Conservation (phyloP, 2,113 vertebrate species). For the Petaurus breviceps region DNA sequence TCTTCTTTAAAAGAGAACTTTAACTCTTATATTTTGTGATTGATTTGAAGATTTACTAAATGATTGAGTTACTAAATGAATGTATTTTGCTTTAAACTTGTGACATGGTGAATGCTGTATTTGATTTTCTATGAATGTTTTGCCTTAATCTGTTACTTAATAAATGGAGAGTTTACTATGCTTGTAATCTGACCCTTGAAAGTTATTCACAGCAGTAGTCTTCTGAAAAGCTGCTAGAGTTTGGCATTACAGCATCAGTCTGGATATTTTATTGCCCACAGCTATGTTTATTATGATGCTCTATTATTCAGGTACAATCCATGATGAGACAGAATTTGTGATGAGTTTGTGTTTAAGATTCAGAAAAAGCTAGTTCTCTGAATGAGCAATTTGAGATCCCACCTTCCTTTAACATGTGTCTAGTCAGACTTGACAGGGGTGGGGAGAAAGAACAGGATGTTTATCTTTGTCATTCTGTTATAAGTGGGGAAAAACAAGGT, state of each 20-base stretch:
- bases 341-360: not conserved
- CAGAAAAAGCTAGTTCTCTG: not conserved
- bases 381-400: not conserved
- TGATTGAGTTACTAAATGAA: too few species aligned
- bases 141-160: too few species aligned
- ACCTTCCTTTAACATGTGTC: not conserved
- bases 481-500: not conserved
- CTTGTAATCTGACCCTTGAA: too few species aligned
- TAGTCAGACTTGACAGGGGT: not conserved
- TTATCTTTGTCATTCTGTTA: not conserved
- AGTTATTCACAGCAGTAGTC: too few species aligned
- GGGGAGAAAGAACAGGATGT: not conserved
- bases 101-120: too few species aligned
- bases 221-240: too few species aligned
- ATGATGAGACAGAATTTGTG: not conserved
- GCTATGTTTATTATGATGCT: not conserved
- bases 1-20: too few species aligned
- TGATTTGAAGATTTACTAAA: too few species aligned
- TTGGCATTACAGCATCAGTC: not conserved
- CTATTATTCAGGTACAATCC: not conserved
- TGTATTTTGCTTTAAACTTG: too few species aligned
- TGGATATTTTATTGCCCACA: not conserved
- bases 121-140: too few species aligned
- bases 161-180: too few species aligned
- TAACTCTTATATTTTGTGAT: too few species aligned